Evolutionary conservation across 2,888 invertebrate genomes (phyloP).

Genomic region (Machimus atricapillus): DNA sequence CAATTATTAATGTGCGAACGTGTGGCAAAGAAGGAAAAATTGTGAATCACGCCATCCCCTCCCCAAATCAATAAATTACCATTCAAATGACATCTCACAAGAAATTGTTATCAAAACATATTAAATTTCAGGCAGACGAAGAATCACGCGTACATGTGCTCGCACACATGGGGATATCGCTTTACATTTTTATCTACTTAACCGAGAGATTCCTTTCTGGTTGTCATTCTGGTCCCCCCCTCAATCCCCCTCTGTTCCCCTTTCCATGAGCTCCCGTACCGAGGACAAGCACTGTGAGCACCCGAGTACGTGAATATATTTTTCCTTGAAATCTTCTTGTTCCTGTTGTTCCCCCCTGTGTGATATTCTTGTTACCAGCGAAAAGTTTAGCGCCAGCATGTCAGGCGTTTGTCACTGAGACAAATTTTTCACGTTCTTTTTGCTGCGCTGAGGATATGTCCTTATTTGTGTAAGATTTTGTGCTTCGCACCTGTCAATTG

Average conservation of each 20-base stretch:
- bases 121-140: constrained; percentile 17
- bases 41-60: neutral
- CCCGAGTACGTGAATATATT: neutral
- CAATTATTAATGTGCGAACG: neutral
- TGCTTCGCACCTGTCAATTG: constrained; percentile 13
- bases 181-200: constrained; percentile 33
- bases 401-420: constrained; percentile 8
- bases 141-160: neutral
- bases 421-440: neutral
- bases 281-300: neutral
- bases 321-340: neutral
- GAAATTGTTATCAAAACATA: constrained; percentile 26
- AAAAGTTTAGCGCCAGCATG: constrained; percentile 24
- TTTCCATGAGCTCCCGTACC: neutral
- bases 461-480: neutral
- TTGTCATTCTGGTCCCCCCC: neutral
- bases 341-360: neutral
- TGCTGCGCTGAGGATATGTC: neutral
- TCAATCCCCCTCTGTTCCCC: neutral
- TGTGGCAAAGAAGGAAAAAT: neutral
- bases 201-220: constrained; percentile 1
- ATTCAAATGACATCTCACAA: constrained; percentile 15
- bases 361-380: neutral
- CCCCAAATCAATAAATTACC: constrained; percentile 12
- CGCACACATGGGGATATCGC: neutral